A percentile compares a stretch with the other conserved stretches of the same genome.
These are phyloP conservation scores for Melanostoma mellinum DNA, from an alignment of 2,888 invertebrate genomes.

Conservation along the genomic window DNA sequence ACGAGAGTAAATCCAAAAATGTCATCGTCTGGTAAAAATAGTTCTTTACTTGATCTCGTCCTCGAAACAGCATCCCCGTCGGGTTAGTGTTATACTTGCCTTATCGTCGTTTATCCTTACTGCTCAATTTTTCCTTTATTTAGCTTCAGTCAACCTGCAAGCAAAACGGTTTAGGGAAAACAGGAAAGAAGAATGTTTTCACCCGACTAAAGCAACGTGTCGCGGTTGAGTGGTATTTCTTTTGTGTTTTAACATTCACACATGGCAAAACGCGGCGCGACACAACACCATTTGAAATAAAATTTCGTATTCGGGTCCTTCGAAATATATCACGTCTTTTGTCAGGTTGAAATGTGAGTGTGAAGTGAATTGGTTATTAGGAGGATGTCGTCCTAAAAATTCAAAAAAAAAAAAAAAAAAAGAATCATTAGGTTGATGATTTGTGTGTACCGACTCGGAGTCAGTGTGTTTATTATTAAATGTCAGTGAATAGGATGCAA, in stretches of 20 bases:
- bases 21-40: conserved; percentile 46
- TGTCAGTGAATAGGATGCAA: conserved; percentile 11
- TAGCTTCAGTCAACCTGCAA: not conserved
- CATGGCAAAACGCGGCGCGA: conserved; percentile 36
- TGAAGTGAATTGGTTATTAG: too few species aligned
- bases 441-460: not conserved
- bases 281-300: conserved; percentile 18
- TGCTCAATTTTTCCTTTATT: conserved; percentile 2
- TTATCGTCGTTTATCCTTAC: conserved; percentile 49
- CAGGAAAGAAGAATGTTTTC: conserved; percentile 31
- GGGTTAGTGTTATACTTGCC: conserved; percentile 13
- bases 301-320: conserved; percentile 43
- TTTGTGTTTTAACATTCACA: conserved; percentile 26
- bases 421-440: too few species aligned
- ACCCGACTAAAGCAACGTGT: conserved; percentile 30
- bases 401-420: too few species aligned
- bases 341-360: conserved; percentile 17
- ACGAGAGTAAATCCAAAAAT: conserved; percentile 33
- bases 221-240: conserved; percentile 47
- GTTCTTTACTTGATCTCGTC: conserved; percentile 67
- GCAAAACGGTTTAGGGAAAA: conserved; percentile 3
- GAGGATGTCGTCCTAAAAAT: too few species aligned
- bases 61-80: conserved; percentile 52
- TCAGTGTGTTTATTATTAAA: not conserved
- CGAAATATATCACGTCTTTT: conserved; percentile 38